Conservation (phyloP, 2,113 vertebrate species). For the Notechis scutatus region DNA sequence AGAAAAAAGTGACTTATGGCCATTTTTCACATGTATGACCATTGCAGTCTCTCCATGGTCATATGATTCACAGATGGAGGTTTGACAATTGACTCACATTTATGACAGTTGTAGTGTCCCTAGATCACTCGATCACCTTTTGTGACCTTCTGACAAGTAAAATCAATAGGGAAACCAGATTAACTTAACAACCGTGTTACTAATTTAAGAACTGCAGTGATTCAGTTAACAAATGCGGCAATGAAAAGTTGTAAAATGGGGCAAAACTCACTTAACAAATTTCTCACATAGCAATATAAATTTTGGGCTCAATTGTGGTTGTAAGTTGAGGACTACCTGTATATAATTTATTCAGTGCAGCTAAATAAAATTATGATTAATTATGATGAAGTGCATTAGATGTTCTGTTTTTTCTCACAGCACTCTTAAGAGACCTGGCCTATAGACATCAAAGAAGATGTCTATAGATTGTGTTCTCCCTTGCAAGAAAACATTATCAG, state of each 20-base stretch:
- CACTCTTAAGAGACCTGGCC: background rate
- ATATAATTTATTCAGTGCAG: background rate
- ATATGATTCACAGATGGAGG: background rate
- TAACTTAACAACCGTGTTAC: background rate
- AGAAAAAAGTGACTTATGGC: background rate
- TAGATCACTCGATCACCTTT: background rate
- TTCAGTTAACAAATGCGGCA: background rate
- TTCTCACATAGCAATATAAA: background rate
- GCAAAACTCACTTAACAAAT: background rate
- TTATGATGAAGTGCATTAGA: background rate
- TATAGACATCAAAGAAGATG: background rate
- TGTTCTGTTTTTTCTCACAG: background rate
- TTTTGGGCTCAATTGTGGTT: background rate
- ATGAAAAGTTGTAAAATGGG: background rate
- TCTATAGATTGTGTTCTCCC: background rate
- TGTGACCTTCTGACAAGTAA: background rate
- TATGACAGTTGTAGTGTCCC: background rate
- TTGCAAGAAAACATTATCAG: background rate
- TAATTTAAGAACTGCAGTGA: background rate
- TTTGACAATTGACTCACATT: background rate
- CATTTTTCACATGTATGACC: background rate
- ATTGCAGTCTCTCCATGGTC: background rate
- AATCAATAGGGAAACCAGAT: background rate
- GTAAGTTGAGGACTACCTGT: background rate
- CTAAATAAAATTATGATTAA: background rate